Percentiles rank a stretch among this genome's conserved stretches.
Conservation (phyloP, 2,888 invertebrate species). For the Epistrophella euchroma region DNA sequence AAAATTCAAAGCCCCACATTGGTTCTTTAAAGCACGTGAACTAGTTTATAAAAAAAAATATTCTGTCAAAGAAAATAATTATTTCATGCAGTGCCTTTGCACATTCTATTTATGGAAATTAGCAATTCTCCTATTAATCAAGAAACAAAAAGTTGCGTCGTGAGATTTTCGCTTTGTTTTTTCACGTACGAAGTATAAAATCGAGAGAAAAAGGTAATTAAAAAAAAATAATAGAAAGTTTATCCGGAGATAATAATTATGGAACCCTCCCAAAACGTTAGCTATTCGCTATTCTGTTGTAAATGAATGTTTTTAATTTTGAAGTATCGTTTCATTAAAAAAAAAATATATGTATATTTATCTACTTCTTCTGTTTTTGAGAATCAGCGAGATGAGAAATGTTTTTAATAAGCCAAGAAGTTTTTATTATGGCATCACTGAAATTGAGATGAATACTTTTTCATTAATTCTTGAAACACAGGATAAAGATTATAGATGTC, state of each 20-base stretch:
- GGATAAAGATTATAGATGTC: too few species aligned
- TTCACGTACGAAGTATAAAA: background rate
- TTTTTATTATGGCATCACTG: too few species aligned
- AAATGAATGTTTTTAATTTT: constrained; percentile 11
- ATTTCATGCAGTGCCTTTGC: background rate
- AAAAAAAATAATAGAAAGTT: background rate
- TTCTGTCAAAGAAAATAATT: background rate
- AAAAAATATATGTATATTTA: background rate
- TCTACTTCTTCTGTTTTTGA: background rate
- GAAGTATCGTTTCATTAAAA: background rate
- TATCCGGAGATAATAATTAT: background rate
- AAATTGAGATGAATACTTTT: too few species aligned
- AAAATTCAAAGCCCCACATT: too few species aligned
- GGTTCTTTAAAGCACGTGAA: too few species aligned
- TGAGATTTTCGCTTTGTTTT: background rate
- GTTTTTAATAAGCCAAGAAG: too few species aligned
- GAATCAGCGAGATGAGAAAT: background rate
- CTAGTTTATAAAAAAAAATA: background rate
- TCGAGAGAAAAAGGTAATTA: background rate
- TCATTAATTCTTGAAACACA: too few species aligned
- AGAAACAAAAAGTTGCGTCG: too few species aligned
- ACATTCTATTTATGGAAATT: background rate
- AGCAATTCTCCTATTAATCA: background rate
- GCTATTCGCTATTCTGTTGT: background rate
- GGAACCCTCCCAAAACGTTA: background rate